Conservation (phyloP, 1,140 invertebrate species). For the Cephus cinctus region DNA sequence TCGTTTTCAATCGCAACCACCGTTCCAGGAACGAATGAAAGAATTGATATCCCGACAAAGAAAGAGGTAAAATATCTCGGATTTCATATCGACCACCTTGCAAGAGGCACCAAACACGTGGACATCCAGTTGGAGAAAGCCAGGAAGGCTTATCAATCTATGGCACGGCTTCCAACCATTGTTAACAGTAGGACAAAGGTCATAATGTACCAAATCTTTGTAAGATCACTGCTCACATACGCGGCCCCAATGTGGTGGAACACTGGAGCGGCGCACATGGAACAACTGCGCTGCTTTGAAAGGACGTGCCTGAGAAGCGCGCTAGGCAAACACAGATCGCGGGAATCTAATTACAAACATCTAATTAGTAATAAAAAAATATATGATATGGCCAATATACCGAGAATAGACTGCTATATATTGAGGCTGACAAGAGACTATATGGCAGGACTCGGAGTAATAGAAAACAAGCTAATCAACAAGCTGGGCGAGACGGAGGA, state of each 20-base stretch:
- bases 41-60: neutral
- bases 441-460: too few species aligned
- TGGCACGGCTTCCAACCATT: too few species aligned
- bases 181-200: too few species aligned
- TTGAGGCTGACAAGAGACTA: neutral
- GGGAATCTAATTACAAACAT: neutral
- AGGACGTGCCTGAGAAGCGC: neutral
- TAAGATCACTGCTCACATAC: neutral
- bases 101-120: neutral
- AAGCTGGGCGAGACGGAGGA: too few species aligned
- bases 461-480: too few species aligned
- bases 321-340: neutral
- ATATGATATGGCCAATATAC: neutral
- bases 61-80: conserved; percentile 8
- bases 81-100: conserved; percentile 3
- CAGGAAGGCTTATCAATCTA: neutral
- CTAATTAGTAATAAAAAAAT: neutral
- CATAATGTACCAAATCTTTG: neutral
- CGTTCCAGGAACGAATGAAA: neutral
- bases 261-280: neutral
- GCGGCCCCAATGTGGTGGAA: neutral
- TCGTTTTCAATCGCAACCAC: too few species aligned
- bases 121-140: conserved; percentile 7
- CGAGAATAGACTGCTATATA: neutral
- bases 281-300: neutral